These are phyloP conservation scores for Cephalotes varians DNA, from an alignment of 2,888 invertebrate genomes.

Conservation along the genomic window DNA sequence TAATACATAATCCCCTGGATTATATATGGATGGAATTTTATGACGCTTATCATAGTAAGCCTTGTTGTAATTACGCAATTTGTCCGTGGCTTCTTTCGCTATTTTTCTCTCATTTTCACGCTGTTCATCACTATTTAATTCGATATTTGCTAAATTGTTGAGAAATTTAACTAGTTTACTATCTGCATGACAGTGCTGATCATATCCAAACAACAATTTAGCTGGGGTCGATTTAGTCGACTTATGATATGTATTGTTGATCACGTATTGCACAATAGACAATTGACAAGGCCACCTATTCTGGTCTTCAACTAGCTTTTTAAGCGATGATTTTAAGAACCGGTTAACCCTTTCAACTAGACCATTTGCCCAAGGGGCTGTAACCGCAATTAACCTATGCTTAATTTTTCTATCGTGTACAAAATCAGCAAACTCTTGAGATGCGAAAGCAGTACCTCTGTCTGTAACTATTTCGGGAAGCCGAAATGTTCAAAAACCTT, in stretches of 20 bases:
- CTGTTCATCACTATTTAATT: too few relatives aligned
- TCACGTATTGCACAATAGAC: not conserved
- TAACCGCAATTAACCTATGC: not conserved
- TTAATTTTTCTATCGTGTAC: not conserved
- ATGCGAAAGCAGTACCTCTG: not conserved
- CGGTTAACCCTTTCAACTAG: not conserved
- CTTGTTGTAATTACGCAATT: not conserved
- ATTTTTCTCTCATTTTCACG: too few relatives aligned
- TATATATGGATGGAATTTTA: not conserved
- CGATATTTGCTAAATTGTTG: not conserved
- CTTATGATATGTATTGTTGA: not conserved
- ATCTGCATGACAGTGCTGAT: not conserved
- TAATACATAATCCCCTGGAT: not conserved
- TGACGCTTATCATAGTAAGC: not conserved
- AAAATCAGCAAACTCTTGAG: not conserved
- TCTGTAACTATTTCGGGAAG: not conserved
- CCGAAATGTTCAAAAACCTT: too few relatives aligned
- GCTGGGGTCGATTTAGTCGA: not conserved
- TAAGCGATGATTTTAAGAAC: not conserved
- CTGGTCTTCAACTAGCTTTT: not conserved
- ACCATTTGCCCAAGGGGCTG: too few relatives aligned
- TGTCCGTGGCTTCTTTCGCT: not conserved
- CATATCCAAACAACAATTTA: not conserved
- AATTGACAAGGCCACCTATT: not conserved
- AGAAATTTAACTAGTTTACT: not conserved